These are phyloP conservation scores for Hyperoodon ampullatus DNA, from an alignment of 2,113 vertebrate genomes.

Conservation along the genomic window DNA sequence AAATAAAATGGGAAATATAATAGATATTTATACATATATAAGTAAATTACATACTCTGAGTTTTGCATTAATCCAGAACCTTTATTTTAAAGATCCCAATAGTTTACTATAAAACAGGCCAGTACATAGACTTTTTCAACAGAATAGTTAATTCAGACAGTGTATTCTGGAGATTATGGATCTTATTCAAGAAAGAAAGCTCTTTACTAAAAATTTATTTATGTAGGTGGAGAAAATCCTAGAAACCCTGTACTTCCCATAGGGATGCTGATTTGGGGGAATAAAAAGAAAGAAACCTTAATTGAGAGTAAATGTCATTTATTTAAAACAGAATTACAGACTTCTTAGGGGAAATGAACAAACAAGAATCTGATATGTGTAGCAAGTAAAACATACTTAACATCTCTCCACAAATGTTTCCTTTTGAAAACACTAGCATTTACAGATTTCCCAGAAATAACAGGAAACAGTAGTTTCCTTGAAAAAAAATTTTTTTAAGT, in stretches of 20 bases:
- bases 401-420: slow-evolving; percentile 61
- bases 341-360: slow-evolving; percentile 59
- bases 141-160: slow-evolving; percentile 35
- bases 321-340: slow-evolving; percentile 57
- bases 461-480: slow-evolving; percentile 62
- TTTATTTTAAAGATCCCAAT: slow-evolving; percentile 44
- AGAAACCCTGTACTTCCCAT: neutral
- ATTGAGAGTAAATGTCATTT: slow-evolving; percentile 33
- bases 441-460: slow-evolving; percentile 63
- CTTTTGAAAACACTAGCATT: slow-evolving; percentile 56
- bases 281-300: slow-evolving; percentile 36
- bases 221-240: slow-evolving; percentile 20
- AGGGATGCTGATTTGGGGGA: neutral
- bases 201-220: slow-evolving; percentile 47
- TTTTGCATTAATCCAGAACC: slow-evolving; percentile 19
- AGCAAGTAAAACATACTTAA: slow-evolving; percentile 47
- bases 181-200: slow-evolving; percentile 25
- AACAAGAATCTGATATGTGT: slow-evolving; percentile 52
- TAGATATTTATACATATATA: neutral
- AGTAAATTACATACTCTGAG: neutral
- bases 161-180: neutral
- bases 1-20: neutral
- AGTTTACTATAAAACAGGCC: slow-evolving; percentile 29
- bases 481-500: neutral
- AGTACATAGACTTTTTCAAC: neutral